Percentiles rank a stretch among this genome's conserved stretches.
These are phyloP conservation scores for Plecturocebus donacophilus DNA, from an alignment of 2,113 vertebrate genomes.

Conservation along the genomic window DNA sequence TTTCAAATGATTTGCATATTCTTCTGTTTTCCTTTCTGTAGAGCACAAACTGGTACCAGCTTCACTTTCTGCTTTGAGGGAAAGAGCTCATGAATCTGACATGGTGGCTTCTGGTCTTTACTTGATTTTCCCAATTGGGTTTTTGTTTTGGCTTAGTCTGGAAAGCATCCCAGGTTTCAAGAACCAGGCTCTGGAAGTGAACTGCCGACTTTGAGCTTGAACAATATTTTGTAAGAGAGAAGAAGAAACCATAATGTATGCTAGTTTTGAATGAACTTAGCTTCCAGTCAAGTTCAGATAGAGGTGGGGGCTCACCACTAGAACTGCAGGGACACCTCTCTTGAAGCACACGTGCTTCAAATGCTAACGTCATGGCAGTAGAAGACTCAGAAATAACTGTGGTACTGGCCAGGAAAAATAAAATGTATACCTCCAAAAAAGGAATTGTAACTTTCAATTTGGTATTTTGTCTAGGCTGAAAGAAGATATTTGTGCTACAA, in stretches of 20 bases:
- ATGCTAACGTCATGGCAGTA: background rate
- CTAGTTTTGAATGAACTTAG: background rate
- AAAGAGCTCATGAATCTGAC: slow-evolving; percentile 32
- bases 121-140: slow-evolving; percentile 39
- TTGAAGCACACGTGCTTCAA: background rate
- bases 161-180: slow-evolving; percentile 3
- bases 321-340: background rate
- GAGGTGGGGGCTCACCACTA: background rate
- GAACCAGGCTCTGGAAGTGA: slow-evolving; percentile 42
- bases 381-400: background rate
- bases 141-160: slow-evolving; percentile 8
- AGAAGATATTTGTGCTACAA: background rate
- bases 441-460: background rate
- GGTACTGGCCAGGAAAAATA: background rate
- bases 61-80: background rate
- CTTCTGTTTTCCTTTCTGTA: background rate
- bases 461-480: background rate
- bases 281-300: background rate
- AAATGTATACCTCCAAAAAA: background rate
- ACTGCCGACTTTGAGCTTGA: slow-evolving; percentile 5
- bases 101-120: slow-evolving; percentile 33
- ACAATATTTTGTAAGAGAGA: background rate
- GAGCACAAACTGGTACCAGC: background rate
- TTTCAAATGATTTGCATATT: background rate
- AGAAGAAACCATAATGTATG: background rate